These are phyloP conservation scores for Sebastes goodei DNA, from an alignment of 2,797 vertebrate genomes.

Conservation along the genomic window DNA sequence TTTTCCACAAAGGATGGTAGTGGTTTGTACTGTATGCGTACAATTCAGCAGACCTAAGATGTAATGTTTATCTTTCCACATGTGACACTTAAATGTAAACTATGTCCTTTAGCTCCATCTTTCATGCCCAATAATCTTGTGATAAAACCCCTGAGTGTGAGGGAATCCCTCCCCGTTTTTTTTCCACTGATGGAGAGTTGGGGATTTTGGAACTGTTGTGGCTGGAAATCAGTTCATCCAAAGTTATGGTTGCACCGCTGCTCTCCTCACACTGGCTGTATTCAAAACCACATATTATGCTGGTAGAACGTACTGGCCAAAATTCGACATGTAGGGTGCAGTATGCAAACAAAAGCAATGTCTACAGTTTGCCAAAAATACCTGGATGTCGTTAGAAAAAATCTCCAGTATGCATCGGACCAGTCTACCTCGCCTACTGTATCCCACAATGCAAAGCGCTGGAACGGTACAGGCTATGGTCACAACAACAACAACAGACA, in stretches of 20 bases:
- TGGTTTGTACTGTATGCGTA: background rate
- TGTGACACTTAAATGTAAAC: background rate
- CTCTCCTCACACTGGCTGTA: background rate
- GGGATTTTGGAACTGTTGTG: background rate
- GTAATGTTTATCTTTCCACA: background rate
- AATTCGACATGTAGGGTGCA: too few relatives aligned
- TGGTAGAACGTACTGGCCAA: too few relatives aligned
- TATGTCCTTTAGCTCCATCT: background rate
- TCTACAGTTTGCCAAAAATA: too few relatives aligned
- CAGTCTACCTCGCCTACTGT: too few relatives aligned
- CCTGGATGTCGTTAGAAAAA: too few relatives aligned
- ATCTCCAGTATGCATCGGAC: too few relatives aligned
- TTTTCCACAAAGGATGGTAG: constrained; percentile 6
- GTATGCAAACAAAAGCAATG: too few relatives aligned
- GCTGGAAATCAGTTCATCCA: background rate
- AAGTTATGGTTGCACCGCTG: background rate
- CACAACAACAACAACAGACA: too few relatives aligned
- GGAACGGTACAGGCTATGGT: too few relatives aligned
- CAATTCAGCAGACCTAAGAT: background rate
- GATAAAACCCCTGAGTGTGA: background rate
- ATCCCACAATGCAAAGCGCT: too few relatives aligned
- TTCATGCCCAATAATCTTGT: background rate
- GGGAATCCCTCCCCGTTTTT: background rate
- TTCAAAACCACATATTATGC: too few relatives aligned
- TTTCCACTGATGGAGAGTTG: background rate